Base-by-base conservation (phyloP, 1,140 invertebrate species). In the Drosophila micromelanica region DNA sequence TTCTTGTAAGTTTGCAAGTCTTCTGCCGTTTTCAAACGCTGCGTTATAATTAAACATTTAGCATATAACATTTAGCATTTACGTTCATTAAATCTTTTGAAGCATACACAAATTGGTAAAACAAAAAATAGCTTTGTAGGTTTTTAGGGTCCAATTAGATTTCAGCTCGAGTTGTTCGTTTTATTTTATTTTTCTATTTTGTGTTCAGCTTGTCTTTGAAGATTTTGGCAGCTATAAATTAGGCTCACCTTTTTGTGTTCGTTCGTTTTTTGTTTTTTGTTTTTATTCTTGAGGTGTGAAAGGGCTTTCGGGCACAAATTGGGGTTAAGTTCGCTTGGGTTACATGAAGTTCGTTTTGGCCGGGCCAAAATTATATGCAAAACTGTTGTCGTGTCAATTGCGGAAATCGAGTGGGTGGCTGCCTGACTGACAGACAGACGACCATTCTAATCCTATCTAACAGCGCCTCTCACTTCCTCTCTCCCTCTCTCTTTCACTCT, bases 1-100 rank as follows among this genome's bases (percentile, higher is more conserved):
- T 27, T 23, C 20, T 23, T 27, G 27, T 27, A 27, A 30, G 32
- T 32, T 64, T n/a, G 8, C 43, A 23, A 35, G 37, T 46, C n/a
- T 79, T 80, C 73, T 73, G 61, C 59, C 79, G 52, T 78, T 64
- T 75, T 52, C 51, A 54, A 51, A 40, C 59, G 62, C 71, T 60
- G 46, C 42, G 67, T 76, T 86, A 81, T 86, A 86, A 86, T 86
- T 87, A 87, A 87, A 71, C 78, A 87, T 78, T 72, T 70, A 73
- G 48, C 64, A 73, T 81, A 57, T 56, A 75, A 49, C 80, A 82
- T 76, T 59, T 70, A 70, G 62, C 59, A 68, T 80, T 86, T 80
- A 80, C 75, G 62, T 79, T 86, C 84, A 87, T 86, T 89, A 89
- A 68, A 73, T 76, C 57, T 51, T 40, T 61, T 60, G 43, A 59